phyloP scores from a whole-genome alignment of 2,888 invertebrate species.

The Onthophagus sagittarius region DNA sequence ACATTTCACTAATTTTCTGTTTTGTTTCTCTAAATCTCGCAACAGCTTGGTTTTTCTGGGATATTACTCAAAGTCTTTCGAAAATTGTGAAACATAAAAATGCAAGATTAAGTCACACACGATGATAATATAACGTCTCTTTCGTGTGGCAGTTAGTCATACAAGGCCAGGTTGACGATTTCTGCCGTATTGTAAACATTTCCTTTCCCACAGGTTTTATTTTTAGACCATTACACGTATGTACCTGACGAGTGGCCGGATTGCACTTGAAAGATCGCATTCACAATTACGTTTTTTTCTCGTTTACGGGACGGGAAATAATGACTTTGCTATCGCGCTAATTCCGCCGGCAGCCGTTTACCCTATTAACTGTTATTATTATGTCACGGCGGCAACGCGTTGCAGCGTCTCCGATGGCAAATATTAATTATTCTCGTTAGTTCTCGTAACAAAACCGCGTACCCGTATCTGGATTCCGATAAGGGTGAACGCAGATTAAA shows the following conservation, averaged over 20 bases:
- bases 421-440: background rate
- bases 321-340: background rate
- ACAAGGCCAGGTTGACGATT: slow-evolving; percentile 1
- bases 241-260: background rate
- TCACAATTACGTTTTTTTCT: background rate
- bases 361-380: background rate
- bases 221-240: background rate
- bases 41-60: background rate
- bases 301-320: background rate
- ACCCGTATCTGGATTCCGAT: background rate
- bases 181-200: background rate
- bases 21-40: background rate
- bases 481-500: background rate
- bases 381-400: background rate
- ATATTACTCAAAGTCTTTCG: background rate
- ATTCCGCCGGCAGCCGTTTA: background rate
- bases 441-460: background rate
- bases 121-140: background rate
- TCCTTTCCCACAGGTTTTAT: slow-evolving; percentile 3
- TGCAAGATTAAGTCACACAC: background rate
- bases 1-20: background rate
- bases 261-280: background rate
- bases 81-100: background rate
- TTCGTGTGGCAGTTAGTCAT: background rate
- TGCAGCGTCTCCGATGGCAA: background rate